A percentile compares a stretch with the other conserved stretches of the same genome.
Conservation (phyloP, 2,888 invertebrate species). For the Orthonevra nobilis region DNA sequence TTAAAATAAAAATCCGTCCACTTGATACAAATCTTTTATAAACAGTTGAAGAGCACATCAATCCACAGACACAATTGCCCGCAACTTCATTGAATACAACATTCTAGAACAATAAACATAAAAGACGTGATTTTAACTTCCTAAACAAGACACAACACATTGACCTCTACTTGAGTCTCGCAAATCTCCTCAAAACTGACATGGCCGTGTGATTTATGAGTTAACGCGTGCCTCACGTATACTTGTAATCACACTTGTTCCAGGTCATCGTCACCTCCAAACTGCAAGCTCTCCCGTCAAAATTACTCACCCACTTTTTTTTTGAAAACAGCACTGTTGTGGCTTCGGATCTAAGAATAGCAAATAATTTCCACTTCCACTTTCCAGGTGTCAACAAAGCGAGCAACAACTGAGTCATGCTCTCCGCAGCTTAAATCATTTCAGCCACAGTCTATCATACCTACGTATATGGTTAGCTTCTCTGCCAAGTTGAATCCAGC, state of each 20-base stretch:
- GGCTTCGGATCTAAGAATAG: constrained; percentile 9
- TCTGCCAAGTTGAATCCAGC: constrained; percentile 27
- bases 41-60: too few species aligned
- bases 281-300: constrained; percentile 2
- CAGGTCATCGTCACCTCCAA: constrained; percentile 55
- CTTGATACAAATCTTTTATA: too few species aligned
- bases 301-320: constrained; percentile 12
- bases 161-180: constrained; percentile 9
- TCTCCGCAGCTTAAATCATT: constrained; percentile 16
- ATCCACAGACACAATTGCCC: too few species aligned
- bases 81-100: too few species aligned
- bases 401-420: constrained; percentile 27
- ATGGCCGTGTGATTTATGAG: constrained; percentile 18
- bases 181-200: constrained; percentile 19
- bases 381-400: constrained; percentile 36
- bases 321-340: constrained; percentile 34
- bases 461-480: constrained; percentile 47
- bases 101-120: too few species aligned
- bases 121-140: too few species aligned
- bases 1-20: too few species aligned
- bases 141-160: too few species aligned
- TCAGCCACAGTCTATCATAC: constrained; percentile 10
- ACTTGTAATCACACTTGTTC: constrained; percentile 28
- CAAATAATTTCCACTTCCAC: constrained; percentile 6
- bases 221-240: neutral